Evolutionary conservation across 2,888 invertebrate species (phyloP), one percentile per base, ranked within the genome.

Genomic region (Xylocampa areola): DNA sequence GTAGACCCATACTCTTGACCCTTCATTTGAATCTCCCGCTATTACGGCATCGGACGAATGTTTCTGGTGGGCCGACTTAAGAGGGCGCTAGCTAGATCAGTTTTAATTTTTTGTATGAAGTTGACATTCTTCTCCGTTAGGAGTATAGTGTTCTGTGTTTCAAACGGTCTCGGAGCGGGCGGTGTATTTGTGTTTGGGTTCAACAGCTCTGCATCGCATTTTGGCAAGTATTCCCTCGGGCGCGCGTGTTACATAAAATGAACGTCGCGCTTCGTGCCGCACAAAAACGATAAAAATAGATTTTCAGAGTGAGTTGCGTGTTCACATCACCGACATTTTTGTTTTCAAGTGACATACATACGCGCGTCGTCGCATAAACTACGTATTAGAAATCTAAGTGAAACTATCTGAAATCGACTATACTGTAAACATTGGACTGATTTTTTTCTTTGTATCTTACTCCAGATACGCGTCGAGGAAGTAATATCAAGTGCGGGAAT

Each of bases 241-340:
- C 82, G 84, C 81, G 76, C 82, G 82, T 63, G 87, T 90, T 90
- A 91, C 83, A 85, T 91, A 90, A 88, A 92, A 85, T 85, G 84
- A 86, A 85, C 88, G 87, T 80, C 84, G 89, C 77, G 81, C 77
- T 72, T 77, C 79, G 85, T 85, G 79, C 84, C 83, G 71, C 80
- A 89, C 88, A 86, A 88, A 90, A 89, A 89, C 84, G 87, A 81
- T 92, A 93, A 87, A 92, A 93, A 93, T 94, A 94, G 94, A 93
- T 79, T 85, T 80, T 80, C 68, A 80, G 78, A 86, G 88, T 91
- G 91, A 90, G 86, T 92, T 88, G 90, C 87, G 86, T 84, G 86
- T 88, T 88, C 84, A 65, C 66, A 69, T 76, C 81, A 67, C 80
- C 76, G 88, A 89, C 89, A 88, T 91, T 90, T 92, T 91, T 92